Evolutionary conservation across 2,888 invertebrate species (phyloP), one percentile per base, ranked within the genome.

Genomic region (Tipula lateralis): DNA sequence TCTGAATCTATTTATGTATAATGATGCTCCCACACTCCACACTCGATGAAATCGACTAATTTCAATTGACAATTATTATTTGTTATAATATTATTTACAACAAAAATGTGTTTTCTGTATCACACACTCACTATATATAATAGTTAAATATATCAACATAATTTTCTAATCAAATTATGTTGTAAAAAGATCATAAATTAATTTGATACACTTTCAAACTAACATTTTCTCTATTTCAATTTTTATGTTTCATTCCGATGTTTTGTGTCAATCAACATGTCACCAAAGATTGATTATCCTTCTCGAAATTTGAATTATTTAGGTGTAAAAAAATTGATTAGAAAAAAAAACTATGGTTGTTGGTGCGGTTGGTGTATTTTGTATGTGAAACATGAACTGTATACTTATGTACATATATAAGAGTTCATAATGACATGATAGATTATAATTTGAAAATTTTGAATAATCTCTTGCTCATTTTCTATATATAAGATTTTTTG

Each of bases 181-280:
- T 50, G 44, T 50, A 50, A 50, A 50, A 50, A 50, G 44, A 50
- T 50, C 44, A 50, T 50, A 50, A 50, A 50, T 50, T 50, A 50
- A 50, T 50, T 50, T 50, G 44, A 50, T 50, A 50, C 44, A 50
- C 44, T 50, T 50, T 50, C 44, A 50, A 39, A 50, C 44, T 36
- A 36, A 36, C 36, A 36, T 32, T 32, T 32, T 32, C 9, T 32
- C 13, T 50, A 50, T 50, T 50, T 50, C 44, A 50, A 50, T 50
- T 50, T 50, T 50, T 50, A 50, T 19, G 44, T 50, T 50, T 50
- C 44, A 50, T 50, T 50, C 16, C 16, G 44, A 50, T 50, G 44
- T 50, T 50, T 50, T 50, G 44, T 50, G 44, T 50, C 44, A 50
- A 50, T 50, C 44, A 50, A 50, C 16, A 50, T 50, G 44, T 50